A percentile compares a stretch with the other conserved stretches of the same genome.
These are phyloP conservation scores for Uropsilus gracilis DNA, from an alignment of 2,113 vertebrate genomes.

Conservation along the genomic window DNA sequence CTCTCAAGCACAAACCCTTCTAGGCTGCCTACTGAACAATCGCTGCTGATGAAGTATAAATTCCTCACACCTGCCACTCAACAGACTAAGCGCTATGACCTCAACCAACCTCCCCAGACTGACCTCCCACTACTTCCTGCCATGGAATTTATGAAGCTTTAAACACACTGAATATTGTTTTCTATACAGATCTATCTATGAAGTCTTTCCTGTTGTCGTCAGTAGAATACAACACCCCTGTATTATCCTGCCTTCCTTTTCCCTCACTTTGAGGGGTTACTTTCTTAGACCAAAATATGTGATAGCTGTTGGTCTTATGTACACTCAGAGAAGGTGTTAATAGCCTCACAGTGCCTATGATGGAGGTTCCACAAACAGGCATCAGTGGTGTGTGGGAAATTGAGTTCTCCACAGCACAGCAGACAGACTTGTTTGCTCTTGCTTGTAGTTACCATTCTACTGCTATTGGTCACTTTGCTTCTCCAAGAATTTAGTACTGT, in stretches of 20 bases:
- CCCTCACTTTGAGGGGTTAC: neutral
- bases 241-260: neutral
- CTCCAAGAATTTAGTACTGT: neutral
- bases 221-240: neutral
- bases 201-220: neutral
- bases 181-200: neutral
- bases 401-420: neutral
- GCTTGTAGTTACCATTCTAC: neutral
- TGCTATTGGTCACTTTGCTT: neutral
- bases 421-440: neutral
- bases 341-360: neutral
- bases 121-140: neutral
- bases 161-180: neutral
- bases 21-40: neutral
- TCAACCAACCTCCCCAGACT: neutral
- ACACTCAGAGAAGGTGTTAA: neutral
- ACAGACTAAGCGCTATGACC: neutral
- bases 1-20: conserved; percentile 10
- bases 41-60: conserved; percentile 16
- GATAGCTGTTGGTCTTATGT: neutral
- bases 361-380: neutral
- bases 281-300: neutral
- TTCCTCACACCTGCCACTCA: neutral
- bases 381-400: neutral
- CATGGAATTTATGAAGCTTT: neutral